Evolutionary conservation across 2,113 vertebrate genomes (phyloP), one percentile per base, ranked within the genome.

Genomic region (Jaculus jaculus): DNA sequence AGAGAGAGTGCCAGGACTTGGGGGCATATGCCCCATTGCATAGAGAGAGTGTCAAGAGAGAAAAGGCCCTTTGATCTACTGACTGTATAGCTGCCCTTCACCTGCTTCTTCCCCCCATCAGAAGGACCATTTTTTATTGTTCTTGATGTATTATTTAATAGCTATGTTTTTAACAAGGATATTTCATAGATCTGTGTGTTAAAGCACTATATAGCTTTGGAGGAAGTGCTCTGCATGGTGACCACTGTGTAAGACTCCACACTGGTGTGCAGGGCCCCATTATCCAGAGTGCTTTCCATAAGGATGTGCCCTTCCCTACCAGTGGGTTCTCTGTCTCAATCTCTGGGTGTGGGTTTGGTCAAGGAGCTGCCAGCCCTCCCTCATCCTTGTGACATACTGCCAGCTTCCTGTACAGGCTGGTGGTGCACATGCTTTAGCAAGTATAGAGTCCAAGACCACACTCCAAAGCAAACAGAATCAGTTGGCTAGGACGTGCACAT

Each of bases 401-500:
- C 10, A 8, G n/a, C 87, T n/a, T 37, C 63, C 75, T 60, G n/a
- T 2, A 9, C 7, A 68, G 30, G 66, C 13, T 34, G 7, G 20
- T 5, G 78, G 2, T 10, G 20, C 12, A 7, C 6, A 1, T 6
- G 10, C 21, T 32, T 37, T 13, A 32, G 73, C 58, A 3, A 42
- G 34, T 0, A 17, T 3, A 17, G 69, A 66, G 13, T 18, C 39
- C 34, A 18, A 58, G 3, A 13, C 54, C 1, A 24, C 37, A n/a
- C 16, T 68, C 30, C 23, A 4, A 28, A 42, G 63, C 37, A 30
- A 1, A 8, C 4, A 5, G 3, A 1, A 0, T 24, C 61, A 2
- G 26, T 42, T 21, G 28, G 9, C 47, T 23, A 32, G 54, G 69
- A 32, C 37, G 39, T 26, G 2, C 24, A 42, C 15, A n/a, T 28